Conservation (phyloP, 2,113 vertebrate species). For the Mus musculus region GRCm39 chr12:66802501-66803000, state of each 20-base stretch:
- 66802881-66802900: neutral
- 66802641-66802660: neutral
- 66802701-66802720: neutral
- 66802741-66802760: neutral
- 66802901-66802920: neutral
- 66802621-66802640: neutral
- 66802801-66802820: neutral
- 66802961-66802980: constrained; percentile 68
- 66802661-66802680: neutral
- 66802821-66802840: no score
- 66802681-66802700: neutral
- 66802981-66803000: constrained; percentile 51
- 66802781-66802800: neutral
- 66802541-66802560: neutral
- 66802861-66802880: neutral
- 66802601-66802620: accelerated
- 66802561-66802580: constrained; percentile 16
- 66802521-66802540: constrained; percentile 10
- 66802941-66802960: constrained; percentile 39
- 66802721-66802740: neutral
- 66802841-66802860: no score
- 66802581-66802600: neutral
- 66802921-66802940: neutral
- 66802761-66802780: neutral
- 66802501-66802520: neutral